Conservation (phyloP, 2,113 vertebrate species). For the Chaetorhynchus papuensis region DNA sequence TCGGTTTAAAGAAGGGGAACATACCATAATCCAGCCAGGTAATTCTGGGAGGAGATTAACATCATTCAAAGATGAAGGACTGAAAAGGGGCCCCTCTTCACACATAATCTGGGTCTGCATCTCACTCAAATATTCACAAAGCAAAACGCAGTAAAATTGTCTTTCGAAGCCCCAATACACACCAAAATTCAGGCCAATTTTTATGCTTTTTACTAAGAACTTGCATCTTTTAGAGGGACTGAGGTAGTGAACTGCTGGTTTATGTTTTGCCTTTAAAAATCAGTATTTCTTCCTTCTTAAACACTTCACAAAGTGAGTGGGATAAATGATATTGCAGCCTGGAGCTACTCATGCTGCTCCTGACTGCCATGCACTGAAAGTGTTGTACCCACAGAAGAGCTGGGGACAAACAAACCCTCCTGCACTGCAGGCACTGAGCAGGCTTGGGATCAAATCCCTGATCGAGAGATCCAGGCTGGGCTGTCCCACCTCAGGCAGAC, state of each 20-base stretch:
- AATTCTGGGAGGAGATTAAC: not conserved
- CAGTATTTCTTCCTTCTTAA: not conserved
- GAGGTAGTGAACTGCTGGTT: accelerated
- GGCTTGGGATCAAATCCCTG: not conserved
- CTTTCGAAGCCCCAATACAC: not conserved
- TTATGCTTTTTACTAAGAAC: not conserved
- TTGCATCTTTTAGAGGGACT: not conserved
- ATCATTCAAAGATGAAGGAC: not conserved
- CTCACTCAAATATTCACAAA: not conserved
- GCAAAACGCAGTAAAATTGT: not conserved
- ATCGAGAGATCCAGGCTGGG: not conserved
- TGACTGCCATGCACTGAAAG: not conserved
- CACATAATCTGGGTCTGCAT: accelerated
- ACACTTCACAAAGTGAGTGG: not conserved
- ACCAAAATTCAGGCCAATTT: not conserved
- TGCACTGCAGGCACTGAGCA: not conserved
- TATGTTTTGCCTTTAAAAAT: not conserved
- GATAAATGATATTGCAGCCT: not conserved
- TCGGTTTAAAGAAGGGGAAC: not conserved
- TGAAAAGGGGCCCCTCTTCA: too few relatives aligned
- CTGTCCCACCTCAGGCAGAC: not conserved
- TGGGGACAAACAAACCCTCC: not conserved
- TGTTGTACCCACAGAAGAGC: not conserved
- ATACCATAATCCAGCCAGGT: not conserved
- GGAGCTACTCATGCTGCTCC: not conserved